These are phyloP conservation scores for Ostrea edulis DNA, from an alignment of 1,140 invertebrate genomes.

Conservation along the genomic window DNA sequence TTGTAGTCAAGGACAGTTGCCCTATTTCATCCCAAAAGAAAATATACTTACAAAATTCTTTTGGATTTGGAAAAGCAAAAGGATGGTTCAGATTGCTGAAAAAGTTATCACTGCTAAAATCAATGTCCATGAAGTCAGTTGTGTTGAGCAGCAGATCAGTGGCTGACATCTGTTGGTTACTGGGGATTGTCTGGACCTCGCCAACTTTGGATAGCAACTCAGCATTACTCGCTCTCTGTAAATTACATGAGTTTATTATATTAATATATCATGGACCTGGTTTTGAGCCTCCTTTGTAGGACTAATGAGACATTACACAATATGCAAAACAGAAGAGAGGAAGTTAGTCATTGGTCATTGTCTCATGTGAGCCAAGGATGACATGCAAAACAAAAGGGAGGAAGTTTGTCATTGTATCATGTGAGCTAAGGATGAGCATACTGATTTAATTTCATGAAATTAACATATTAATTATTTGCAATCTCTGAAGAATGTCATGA, in stretches of 20 bases:
- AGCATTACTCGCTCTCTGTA: slow-evolving; percentile 46
- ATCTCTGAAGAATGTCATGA: no score
- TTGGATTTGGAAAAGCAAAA: slow-evolving; percentile 96
- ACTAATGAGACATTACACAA: no score
- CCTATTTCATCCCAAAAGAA: background rate
- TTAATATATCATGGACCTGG: no score
- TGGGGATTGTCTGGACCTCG: slow-evolving; percentile 58
- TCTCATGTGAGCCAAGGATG: no score
- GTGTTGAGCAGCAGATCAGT: slow-evolving; percentile 68
- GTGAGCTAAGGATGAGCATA: no score
- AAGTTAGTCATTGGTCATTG: no score
- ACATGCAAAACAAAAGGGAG: no score
- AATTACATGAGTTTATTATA: background rate
- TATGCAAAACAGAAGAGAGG: no score
- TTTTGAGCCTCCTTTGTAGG: no score
- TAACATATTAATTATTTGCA: no score
- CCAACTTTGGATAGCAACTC: slow-evolving; percentile 65
- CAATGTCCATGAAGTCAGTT: slow-evolving; percentile 81
- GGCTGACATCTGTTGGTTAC: slow-evolving; percentile 61
- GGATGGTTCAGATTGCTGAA: slow-evolving; percentile 86
- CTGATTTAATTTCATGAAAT: no score
- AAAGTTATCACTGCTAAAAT: slow-evolving; percentile 89
- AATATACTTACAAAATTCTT: slow-evolving; percentile 91
- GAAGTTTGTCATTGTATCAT: no score
- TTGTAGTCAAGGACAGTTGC: background rate